A percentile compares a stretch with the other conserved stretches of the same genome.
Conservation (phyloP, 1,140 invertebrate species). For the Leptinotarsa texana region DNA sequence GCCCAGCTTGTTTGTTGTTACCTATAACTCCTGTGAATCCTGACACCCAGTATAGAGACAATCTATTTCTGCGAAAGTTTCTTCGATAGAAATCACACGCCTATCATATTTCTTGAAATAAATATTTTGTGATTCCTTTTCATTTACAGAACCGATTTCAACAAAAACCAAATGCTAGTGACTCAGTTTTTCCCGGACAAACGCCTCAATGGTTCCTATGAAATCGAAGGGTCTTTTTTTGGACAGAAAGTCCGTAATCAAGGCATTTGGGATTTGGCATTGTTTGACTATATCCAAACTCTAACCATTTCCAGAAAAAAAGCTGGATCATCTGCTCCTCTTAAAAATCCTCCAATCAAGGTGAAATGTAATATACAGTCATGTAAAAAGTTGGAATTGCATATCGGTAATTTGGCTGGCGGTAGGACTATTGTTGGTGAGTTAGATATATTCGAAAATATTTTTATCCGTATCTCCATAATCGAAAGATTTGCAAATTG, state of each 20-base stretch:
- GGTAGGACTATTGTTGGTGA: constrained; percentile 69
- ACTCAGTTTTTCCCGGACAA: constrained; percentile 83
- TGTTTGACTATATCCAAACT: constrained; percentile 76
- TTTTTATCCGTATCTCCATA: too few species aligned
- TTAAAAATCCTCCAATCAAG: constrained; percentile 59
- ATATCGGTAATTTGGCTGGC: constrained; percentile 72
- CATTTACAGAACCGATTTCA: constrained; percentile 67
- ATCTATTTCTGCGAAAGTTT: too few species aligned
- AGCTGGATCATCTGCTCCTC: constrained; percentile 48
- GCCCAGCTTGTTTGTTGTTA: background rate
- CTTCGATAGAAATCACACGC: background rate
- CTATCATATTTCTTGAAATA: too few species aligned
- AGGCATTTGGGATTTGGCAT: constrained; percentile 73
- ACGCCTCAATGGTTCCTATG: constrained; percentile 69
- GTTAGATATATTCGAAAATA: background rate
- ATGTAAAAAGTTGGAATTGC: constrained; percentile 74
- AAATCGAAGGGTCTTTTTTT: constrained; percentile 65
- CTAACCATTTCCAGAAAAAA: constrained; percentile 69
- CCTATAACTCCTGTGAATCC: background rate
- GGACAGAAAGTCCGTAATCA: constrained; percentile 63
- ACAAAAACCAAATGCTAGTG: constrained; percentile 67
- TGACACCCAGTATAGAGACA: background rate
- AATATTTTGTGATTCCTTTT: constrained; percentile 12
- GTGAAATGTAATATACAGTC: constrained; percentile 72
- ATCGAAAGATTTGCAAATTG: too few species aligned